These are phyloP conservation scores for Ditula angustiorana DNA, from an alignment of 2,888 invertebrate species.

Conservation along the genomic window DNA sequence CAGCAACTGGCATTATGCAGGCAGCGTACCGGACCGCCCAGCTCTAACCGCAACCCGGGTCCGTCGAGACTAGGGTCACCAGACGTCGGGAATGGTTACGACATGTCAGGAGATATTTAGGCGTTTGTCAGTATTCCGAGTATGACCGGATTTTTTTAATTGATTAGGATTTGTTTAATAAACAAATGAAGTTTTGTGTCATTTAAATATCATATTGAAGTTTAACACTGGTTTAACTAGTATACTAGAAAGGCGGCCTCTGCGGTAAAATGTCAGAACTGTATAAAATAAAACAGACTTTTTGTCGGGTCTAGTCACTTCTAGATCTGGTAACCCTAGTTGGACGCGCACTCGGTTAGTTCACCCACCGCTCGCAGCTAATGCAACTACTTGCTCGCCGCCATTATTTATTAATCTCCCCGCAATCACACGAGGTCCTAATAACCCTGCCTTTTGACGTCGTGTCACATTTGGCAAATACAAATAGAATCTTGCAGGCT, in stretches of 20 bases:
- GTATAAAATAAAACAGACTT: too few species aligned
- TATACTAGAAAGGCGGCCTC: too few species aligned
- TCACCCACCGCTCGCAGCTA: conserved; percentile 49
- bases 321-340: conserved; percentile 31
- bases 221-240: too few species aligned
- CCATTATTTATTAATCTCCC: conserved; percentile 47
- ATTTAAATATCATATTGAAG: too few species aligned
- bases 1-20: conserved; percentile 56
- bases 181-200: too few species aligned
- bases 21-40: conserved; percentile 54
- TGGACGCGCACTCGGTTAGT: conserved; percentile 46
- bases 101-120: neutral
- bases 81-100: neutral
- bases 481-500: neutral
- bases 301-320: too few species aligned
- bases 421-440: conserved; percentile 43
- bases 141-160: too few species aligned
- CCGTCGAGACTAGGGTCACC: conserved; percentile 1
- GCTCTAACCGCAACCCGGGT: conserved; percentile 47
- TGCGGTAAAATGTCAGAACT: too few species aligned
- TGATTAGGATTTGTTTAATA: too few species aligned
- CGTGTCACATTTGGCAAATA: conserved; percentile 3
- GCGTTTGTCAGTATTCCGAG: conserved; percentile 34
- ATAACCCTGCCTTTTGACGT: conserved; percentile 39
- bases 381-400: conserved; percentile 44